Percentiles rank a stretch among this genome's conserved stretches.
Conservation (phyloP, 2,888 invertebrate genomes). For the Cerceris rybyensis region DNA sequence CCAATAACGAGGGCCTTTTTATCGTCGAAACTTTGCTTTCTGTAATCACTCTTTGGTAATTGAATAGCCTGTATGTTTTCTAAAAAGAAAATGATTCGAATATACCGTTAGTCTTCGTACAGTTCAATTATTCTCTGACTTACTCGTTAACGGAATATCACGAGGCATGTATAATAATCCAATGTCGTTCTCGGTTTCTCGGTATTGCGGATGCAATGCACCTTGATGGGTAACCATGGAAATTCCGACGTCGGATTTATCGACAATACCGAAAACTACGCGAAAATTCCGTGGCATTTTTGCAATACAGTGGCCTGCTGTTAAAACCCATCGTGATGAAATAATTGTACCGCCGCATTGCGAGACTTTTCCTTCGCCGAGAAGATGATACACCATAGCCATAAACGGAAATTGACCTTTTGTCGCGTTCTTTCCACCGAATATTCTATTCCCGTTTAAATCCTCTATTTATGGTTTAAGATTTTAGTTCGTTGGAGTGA, state of each 20-base stretch:
- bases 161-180: slow-evolving; percentile 64
- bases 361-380: slow-evolving; percentile 29
- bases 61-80: slow-evolving; percentile 57
- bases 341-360: slow-evolving; percentile 69
- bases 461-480: background rate
- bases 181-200: slow-evolving; percentile 55
- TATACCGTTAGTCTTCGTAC: background rate
- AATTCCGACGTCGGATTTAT: slow-evolving; percentile 58
- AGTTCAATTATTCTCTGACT: slow-evolving; percentile 14
- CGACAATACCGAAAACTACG: slow-evolving; percentile 60
- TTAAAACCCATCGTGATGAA: slow-evolving; percentile 67
- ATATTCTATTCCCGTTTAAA: slow-evolving; percentile 33
- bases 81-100: slow-evolving; percentile 25
- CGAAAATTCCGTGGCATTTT: slow-evolving; percentile 42
- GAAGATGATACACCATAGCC: slow-evolving; percentile 63
- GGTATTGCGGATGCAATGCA: slow-evolving; percentile 57
- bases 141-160: slow-evolving; percentile 65
- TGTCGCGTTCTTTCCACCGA: slow-evolving; percentile 55
- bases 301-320: slow-evolving; percentile 67
- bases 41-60: slow-evolving; percentile 31
- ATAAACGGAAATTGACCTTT: slow-evolving; percentile 68
- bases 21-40: slow-evolving; percentile 2
- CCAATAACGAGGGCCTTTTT: slow-evolving; percentile 49
- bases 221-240: slow-evolving; percentile 58
- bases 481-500: background rate